Base-by-base conservation (phyloP, 2,797 vertebrate genomes). In the Coranthus polyacanthus region DNA sequence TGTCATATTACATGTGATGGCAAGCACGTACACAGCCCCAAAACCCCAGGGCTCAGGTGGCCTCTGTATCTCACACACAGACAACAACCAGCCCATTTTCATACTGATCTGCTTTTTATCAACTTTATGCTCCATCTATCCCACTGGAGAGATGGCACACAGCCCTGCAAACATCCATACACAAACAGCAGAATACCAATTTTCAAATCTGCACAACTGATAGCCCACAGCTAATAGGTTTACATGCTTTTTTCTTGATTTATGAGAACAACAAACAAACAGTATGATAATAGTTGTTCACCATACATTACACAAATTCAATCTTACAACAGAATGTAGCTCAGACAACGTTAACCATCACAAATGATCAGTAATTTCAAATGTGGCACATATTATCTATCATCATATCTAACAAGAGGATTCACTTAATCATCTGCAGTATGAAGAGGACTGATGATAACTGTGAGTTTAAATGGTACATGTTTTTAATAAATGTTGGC, bases 11-110 rank as follows among this genome's bases (percentile, higher is more conserved):
- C 54, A 78, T 75, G 69, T 60, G 80, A 78, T 44, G 74, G 62
- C 18, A 45, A 3, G 77, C 89, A 87, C 77, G 70, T 84, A 88
- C 56, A 2, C 63, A 59, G 34, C 21, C 29, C 45, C 45, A 2
- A 72, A 78, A 67, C 74, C 84, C 78, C 62, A 43, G 72, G 87
- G 67, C 90, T 85, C 90, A 92, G 90, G 71, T 90, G 89, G 82
- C 65, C 56, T 51, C 36, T 16, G 51, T 0, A 12, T 55, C 45
- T 38, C 49, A 65, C n/a, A 49, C 57, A 50, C 54, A 53, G 12
- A 54, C 70, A 42, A 20, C 59, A 78, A 67, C 56, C 15, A 51
- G 6, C 50, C 53, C 37, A 58, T 81, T 84, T 75, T 72, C 77
- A 84, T 73, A 72, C 39, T 51, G 75, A 87, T 82, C 58, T 79